Conservation (phyloP, 2,113 vertebrate species). For the Vidua chalybeata region DNA sequence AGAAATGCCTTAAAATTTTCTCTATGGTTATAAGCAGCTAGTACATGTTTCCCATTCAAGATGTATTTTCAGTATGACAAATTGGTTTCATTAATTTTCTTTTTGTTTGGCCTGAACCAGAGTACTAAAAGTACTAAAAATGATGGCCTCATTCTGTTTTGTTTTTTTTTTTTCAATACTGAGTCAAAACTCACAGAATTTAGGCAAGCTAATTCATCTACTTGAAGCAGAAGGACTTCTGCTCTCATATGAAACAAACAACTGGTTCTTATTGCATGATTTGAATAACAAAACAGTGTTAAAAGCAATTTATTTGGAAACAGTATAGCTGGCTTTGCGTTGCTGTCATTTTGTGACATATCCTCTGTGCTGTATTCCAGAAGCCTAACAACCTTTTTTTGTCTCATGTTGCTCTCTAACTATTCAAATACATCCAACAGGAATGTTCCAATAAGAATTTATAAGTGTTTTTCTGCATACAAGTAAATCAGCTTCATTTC, state of each 20-base stretch:
- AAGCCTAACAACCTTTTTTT: background rate
- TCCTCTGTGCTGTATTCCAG: background rate
- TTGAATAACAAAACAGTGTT: slow-evolving; percentile 2
- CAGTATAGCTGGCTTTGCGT: background rate
- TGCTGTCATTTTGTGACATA: background rate
- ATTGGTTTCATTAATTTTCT: background rate
- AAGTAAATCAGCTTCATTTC: background rate
- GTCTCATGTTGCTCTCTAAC: background rate
- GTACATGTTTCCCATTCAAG: background rate
- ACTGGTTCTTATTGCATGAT: background rate
- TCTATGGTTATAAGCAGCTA: background rate
- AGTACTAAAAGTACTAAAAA: background rate
- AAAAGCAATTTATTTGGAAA: background rate
- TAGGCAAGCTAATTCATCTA: background rate
- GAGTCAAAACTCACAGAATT: background rate
- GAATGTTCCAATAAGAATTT: background rate
- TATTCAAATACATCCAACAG: background rate
- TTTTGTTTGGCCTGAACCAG: background rate
- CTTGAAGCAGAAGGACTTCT: background rate
- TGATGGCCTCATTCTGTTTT: background rate
- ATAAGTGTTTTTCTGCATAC: background rate
- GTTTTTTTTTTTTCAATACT: background rate
- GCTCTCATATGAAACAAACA: background rate
- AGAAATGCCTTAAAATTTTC: background rate
- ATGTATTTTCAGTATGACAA: background rate